phyloP scores from a whole-genome alignment of 35 echinoderm and acorn worm species.

The Ptychodera flava region DNA sequence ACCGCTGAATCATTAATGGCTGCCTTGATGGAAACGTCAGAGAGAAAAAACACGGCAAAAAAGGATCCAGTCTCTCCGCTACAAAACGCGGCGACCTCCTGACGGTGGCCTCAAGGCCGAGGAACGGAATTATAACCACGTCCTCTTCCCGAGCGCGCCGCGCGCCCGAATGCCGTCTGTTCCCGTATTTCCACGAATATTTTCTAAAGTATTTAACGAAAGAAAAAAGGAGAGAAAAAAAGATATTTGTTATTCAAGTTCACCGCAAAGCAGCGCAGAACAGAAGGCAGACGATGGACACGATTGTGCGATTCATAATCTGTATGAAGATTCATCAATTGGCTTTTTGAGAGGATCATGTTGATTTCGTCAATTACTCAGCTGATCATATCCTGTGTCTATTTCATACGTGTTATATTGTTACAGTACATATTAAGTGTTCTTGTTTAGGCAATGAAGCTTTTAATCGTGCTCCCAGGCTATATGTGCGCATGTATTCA shows the following conservation, averaged over 20 bases:
- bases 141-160: neutral
- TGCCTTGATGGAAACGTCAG: neutral
- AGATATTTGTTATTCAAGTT: neutral
- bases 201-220: too few species aligned
- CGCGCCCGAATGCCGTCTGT: neutral
- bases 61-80: too few species aligned
- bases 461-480: neutral
- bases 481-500: neutral
- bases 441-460: neutral
- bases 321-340: neutral
- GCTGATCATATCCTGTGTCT: neutral
- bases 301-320: neutral
- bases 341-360: neutral
- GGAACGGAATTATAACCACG: too few species aligned
- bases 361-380: neutral
- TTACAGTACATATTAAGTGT: neutral
- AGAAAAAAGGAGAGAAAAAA: too few species aligned
- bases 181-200: neutral
- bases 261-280: neutral
- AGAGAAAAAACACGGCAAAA: too few species aligned
- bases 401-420: neutral
- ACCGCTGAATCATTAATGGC: neutral
- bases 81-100: too few species aligned
- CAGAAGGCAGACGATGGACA: neutral
- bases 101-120: neutral